Evolutionary conservation across 2,888 invertebrate species (phyloP), one percentile per base, ranked within the genome.

Genomic region (Andrena flavipes): DNA sequence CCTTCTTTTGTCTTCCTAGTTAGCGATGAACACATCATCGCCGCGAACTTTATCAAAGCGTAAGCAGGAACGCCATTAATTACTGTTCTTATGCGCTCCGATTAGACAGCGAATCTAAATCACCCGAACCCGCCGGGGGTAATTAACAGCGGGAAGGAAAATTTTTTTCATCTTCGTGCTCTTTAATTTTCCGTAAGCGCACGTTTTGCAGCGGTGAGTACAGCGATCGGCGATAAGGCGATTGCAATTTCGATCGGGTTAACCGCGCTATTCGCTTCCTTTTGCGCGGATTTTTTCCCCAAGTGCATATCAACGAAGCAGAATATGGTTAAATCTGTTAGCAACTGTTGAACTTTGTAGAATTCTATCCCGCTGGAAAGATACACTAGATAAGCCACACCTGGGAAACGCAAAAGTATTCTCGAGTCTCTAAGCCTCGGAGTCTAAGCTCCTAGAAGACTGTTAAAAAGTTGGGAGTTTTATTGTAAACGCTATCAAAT

Each of bases 121-220:
- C 73, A 77, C 49, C 54, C 74, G 59, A 82, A 76, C 59, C 70
- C 60, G 10, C 48, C 20, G 68, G 30, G 56, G 48, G 68, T 76
- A 82, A 82, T 82, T 81, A 82, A 72, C 48, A 62, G 35, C 42
- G 54, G n/a, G 48, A 62, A 74, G 67, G 64, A 56, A 64, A 64
- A 74, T 56, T 70, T 83, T 69, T 63, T 76, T 20, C 56, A 49
- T 59, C 30, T 33, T 23, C 62, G 48, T 48, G 79, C 74, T 33
- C 62, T 80, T 82, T 78, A 85, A 87, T 86, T 87, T 85, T 80
- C 85, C 84, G 71, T 78, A 79, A 80, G 63, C n/a, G 76, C 29
- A 51, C 35, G 60, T 42, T 75, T 81, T 81, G 85, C 51, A 63
- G 23, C 71, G 56, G 33, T 71, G 79, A 79, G 75, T 56, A 78